These are phyloP conservation scores for Cephus pulcher DNA, from an alignment of 2,888 invertebrate species.

Conservation along the genomic window DNA sequence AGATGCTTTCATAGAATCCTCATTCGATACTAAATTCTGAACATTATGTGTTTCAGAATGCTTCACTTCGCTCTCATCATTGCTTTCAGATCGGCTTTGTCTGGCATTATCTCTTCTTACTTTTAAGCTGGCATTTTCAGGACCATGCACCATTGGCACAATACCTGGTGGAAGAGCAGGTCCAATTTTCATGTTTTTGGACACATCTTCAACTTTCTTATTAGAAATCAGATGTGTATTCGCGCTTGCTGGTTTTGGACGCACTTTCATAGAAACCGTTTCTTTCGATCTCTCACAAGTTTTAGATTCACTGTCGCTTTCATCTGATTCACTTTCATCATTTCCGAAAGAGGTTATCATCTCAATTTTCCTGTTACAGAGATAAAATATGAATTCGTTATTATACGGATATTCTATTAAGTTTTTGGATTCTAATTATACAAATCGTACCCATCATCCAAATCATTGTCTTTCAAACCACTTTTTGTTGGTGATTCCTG, in stretches of 20 bases:
- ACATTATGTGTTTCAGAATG: background rate
- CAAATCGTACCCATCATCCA: conserved; percentile 66
- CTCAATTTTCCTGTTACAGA: conserved; percentile 68
- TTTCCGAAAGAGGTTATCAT: conserved; percentile 72
- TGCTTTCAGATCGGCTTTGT: background rate
- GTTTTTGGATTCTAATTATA: conserved; percentile 1
- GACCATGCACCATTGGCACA: conserved; percentile 36
- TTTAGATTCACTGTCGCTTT: conserved; percentile 44
- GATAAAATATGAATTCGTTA: conserved; percentile 18
- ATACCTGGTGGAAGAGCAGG: conserved; percentile 38
- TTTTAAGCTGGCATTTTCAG: conserved; percentile 32
- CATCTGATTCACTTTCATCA: conserved; percentile 65
- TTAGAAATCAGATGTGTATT: background rate
- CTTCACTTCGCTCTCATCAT: background rate
- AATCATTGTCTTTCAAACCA: conserved; percentile 57
- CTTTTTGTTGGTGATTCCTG: conserved; percentile 47
- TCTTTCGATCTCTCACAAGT: conserved; percentile 23
- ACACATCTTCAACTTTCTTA: background rate
- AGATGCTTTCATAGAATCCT: conserved; percentile 35
- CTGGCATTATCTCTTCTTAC: background rate
- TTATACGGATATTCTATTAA: conserved; percentile 5
- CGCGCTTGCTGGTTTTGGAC: background rate
- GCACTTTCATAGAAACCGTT: background rate
- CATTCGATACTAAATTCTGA: conserved; percentile 18
- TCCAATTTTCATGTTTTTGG: conserved; percentile 29